These are phyloP conservation scores for Argyresthia albistria DNA, from an alignment of 2,888 invertebrate genomes.

Conservation along the genomic window DNA sequence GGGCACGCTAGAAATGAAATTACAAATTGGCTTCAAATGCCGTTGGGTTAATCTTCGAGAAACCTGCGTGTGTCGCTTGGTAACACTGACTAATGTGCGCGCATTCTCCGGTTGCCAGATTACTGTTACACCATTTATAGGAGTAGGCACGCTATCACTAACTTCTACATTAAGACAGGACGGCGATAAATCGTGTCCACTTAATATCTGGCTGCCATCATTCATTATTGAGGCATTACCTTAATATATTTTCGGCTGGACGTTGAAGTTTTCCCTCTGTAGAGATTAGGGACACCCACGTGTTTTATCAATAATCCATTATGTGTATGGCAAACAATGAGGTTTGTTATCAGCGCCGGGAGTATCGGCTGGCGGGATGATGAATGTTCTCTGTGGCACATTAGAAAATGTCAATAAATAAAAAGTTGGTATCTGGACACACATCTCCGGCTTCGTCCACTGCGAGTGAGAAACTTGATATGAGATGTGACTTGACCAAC, in stretches of 20 bases:
- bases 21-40: slow-evolving; percentile 32
- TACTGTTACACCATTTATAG: slow-evolving; percentile 52
- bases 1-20: slow-evolving; percentile 24
- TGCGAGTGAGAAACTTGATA: slow-evolving; percentile 30
- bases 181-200: slow-evolving; percentile 54
- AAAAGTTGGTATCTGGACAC: slow-evolving; percentile 55
- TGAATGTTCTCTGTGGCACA: slow-evolving; percentile 51
- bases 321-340: slow-evolving; percentile 64
- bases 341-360: slow-evolving; percentile 48
- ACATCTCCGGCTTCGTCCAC: slow-evolving; percentile 28
- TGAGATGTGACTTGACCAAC: slow-evolving; percentile 16
- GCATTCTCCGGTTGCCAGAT: slow-evolving; percentile 22
- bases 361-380: slow-evolving; percentile 48
- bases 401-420: slow-evolving; percentile 71
- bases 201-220: slow-evolving; percentile 56
- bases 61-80: slow-evolving; percentile 34
- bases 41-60: slow-evolving; percentile 36
- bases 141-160: slow-evolving; percentile 44
- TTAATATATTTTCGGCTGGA: slow-evolving; percentile 43
- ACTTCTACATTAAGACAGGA: slow-evolving; percentile 47
- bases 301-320: slow-evolving; percentile 71
- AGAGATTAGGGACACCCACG: slow-evolving; percentile 65
- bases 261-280: slow-evolving; percentile 31
- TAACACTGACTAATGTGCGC: slow-evolving; percentile 51
- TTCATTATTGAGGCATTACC: slow-evolving; percentile 49